Base-by-base conservation (phyloP, 2,113 vertebrate genomes). In the Rostratula benghalensis region DNA sequence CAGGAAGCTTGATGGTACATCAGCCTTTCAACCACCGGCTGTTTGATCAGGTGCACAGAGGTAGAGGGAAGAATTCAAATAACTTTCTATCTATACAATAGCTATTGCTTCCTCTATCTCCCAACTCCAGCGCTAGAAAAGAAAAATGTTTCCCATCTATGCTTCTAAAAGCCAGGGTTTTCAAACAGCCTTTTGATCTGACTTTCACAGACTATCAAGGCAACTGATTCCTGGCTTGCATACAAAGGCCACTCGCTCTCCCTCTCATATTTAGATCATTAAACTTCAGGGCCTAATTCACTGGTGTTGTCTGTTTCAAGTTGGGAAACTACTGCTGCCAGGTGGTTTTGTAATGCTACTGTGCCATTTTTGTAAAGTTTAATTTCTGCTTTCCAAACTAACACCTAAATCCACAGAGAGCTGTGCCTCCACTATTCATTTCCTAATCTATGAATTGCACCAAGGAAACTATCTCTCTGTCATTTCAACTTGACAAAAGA, bases 1-100 rank as follows among this genome's bases (percentile, higher is more conserved):
- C 78, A 96, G 96, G 90, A 95, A 95, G 82, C 59, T 74, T 68
- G 63, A 81, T 3, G 5, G 57, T n/a, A 14, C 71, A 69, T 69
- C 88, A 87, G 59, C 77, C 87, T 94, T 95, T 96, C 93, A 91
- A 70, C 79, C 7, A 1, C 45, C 0, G 0, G 7, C 61, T 97
- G 90, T 96, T 96, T 97, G 95, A 93, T 95, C 96, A 97, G 97
- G 93, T 97, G 95, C 78, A 76, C 45, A 61, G 83, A 89, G 74
- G 81, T 57, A 83, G 76, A 30, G 46, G 77, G 12, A 54, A 88
- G 61, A 87, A 90, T 89, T 94, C 64, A 88, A 91, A 95, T 80
- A 25, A 37, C 61, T 69, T 54, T 43, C 71, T 59, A 2, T 51
- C 64, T 69, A 53, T 89, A 82, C 15, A 82, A 50, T 11, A 79